These are phyloP conservation scores for Podiceps cristatus DNA, from an alignment of 2,113 vertebrate species.

Conservation along the genomic window DNA sequence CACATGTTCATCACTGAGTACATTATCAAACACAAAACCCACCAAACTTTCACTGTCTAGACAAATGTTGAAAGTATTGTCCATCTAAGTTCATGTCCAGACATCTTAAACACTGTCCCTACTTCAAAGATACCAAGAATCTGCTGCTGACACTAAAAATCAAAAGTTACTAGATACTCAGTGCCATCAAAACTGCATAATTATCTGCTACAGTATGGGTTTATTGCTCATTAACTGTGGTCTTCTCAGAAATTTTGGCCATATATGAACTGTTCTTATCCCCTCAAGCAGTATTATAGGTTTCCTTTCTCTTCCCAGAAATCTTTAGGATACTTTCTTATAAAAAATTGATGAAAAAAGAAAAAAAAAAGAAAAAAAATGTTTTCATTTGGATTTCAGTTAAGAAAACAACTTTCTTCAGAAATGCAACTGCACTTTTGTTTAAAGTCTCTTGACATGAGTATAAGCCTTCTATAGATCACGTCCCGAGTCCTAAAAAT, in stretches of 20 bases:
- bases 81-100: background rate
- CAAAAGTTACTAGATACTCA: background rate
- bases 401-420: background rate
- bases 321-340: background rate
- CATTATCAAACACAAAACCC: background rate
- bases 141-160: background rate
- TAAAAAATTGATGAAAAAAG: background rate
- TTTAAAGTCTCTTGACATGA: background rate
- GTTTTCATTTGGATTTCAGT: background rate
- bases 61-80: background rate
- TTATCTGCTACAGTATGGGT: background rate
- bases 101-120: background rate
- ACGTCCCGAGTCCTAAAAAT: background rate
- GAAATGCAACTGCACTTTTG: background rate
- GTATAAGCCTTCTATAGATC: background rate
- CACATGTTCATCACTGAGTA: background rate
- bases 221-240: background rate
- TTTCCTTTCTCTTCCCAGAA: background rate
- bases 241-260: background rate
- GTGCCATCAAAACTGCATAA: background rate
- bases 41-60: background rate
- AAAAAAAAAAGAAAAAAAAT: too few species aligned
- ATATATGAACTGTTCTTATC: background rate
- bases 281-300: background rate
- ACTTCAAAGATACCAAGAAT: background rate